A percentile compares a stretch with the other conserved stretches of the same genome.
phyloP scores from a whole-genome alignment of 2,797 vertebrate species.

The Notolepis coatsorum region DNA sequence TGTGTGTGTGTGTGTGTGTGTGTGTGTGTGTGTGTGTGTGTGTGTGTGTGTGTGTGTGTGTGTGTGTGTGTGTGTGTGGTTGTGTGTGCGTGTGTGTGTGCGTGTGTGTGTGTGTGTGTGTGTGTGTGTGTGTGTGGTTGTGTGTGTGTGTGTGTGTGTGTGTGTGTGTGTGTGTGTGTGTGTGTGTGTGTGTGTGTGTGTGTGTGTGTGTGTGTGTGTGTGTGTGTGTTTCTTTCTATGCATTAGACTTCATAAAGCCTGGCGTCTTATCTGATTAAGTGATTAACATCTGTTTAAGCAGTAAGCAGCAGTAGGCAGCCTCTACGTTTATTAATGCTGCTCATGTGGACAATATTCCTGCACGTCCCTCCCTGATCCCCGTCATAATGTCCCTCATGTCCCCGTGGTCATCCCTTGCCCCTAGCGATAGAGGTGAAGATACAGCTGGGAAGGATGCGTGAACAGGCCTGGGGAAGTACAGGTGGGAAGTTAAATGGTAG shows the following conservation, averaged over 20 bases:
- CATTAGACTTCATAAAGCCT: conserved; percentile 78
- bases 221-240: conserved; percentile 44
- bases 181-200: conserved; percentile 39
- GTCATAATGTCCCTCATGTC: too few species aligned
- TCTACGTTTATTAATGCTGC: conserved; percentile 55
- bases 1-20: not conserved
- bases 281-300: conserved; percentile 79
- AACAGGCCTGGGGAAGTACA: too few species aligned
- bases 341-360: conserved; percentile 31
- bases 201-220: not conserved
- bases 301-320: conserved; percentile 51
- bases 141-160: conserved; percentile 55
- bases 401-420: too few species aligned
- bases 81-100: conserved; percentile 3
- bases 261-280: conserved; percentile 74
- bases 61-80: not conserved
- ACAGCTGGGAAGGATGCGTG: too few species aligned
- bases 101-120: not conserved
- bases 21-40: not conserved
- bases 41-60: not conserved
- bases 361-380: conserved; percentile 14
- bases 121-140: too few species aligned
- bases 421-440: too few species aligned
- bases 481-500: too few species aligned
- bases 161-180: conserved; percentile 33